Percentiles rank a stretch among this genome's conserved stretches.
These are phyloP conservation scores for Rutpela maculata DNA, from an alignment of 2,888 invertebrate species.

Conservation along the genomic window DNA sequence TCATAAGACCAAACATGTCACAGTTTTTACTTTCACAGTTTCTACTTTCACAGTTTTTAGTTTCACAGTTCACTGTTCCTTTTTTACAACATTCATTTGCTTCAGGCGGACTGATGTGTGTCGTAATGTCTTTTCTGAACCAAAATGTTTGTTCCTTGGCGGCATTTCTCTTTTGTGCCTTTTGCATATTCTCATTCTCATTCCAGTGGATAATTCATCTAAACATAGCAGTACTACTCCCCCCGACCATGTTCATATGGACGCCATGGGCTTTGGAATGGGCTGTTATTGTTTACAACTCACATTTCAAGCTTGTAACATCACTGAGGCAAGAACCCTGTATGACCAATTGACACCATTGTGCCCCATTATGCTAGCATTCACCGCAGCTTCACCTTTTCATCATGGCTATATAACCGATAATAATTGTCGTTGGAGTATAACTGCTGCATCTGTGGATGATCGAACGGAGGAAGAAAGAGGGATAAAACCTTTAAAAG, in stretches of 20 bases:
- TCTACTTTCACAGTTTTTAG: conserved; percentile 67
- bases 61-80: conserved; percentile 62
- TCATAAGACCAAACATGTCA: conserved; percentile 85
- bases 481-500: conserved; percentile 83
- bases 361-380: conserved; percentile 97
- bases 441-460: conserved; percentile 97
- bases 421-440: conserved; percentile 98
- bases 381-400: conserved; percentile 97
- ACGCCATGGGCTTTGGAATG: conserved; percentile 99
- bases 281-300: conserved; percentile 98
- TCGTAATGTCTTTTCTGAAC: conserved; percentile 90
- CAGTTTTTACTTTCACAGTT: conserved; percentile 50
- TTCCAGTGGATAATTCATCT: conserved; percentile 87
- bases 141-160: conserved; percentile 90
- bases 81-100: conserved; percentile 71
- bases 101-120: conserved; percentile 74
- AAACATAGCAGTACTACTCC: conserved; percentile 81
- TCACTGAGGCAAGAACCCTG: conserved; percentile 94
- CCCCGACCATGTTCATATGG: conserved; percentile 97
- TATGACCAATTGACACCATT: conserved; percentile 98
- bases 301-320: conserved; percentile 97
- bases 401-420: conserved; percentile 96
- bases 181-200: conserved; percentile 98
- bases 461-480: conserved; percentile 95
- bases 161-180: conserved; percentile 94